Evolutionary conservation across 2,113 vertebrate species (phyloP), one percentile per base, ranked within the genome.

Genomic region (Ceyx cyanopectus): DNA sequence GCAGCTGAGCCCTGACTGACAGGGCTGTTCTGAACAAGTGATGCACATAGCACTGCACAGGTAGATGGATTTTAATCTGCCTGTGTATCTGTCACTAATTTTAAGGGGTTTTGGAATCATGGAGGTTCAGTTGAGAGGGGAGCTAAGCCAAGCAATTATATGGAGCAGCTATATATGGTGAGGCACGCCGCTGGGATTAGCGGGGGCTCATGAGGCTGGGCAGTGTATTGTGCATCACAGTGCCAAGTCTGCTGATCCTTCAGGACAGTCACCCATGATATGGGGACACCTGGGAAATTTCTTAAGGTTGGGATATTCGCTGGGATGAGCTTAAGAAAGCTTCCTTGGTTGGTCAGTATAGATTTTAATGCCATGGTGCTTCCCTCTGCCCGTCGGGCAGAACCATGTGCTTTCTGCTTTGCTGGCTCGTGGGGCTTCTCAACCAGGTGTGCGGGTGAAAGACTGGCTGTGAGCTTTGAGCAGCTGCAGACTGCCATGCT

Each of bases 141-240:
- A 91, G 65, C 77, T 85, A 85, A 95, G 68, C 41, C 82, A 91
- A 91, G 87, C 72, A 90, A 81, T 90, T 94, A 34, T 13, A 54
- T 21, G 48, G 76, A 91, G 72, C 82, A 63, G 60, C 82, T 91
- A 27, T 91, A 63, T 87, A 77, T 87, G 92, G 87, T 54, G 90
- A 87, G 83, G 75, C 51, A 26, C 1, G 2, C 68, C 75, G 73
- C 56, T 62, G 68, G 79, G 85, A 87, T 89, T 82, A 81, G 85
- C 60, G 32, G 67, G 50, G 81, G 58, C 81, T 87, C 68, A 10
- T 54, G 77, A 94, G 67, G 78, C 58, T 66, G 87, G 29, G 58
- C 5, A 48, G 75, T 14, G 72, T 89, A 58, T 13, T 66, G 67
- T 85, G 87, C 79, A 62, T 87, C 6, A 4, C 37, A 21, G 60